Percentiles rank a stretch among this genome's conserved stretches.
phyloP scores from a whole-genome alignment of 2,797 vertebrate species.

The Gouania willdenowi region DNA sequence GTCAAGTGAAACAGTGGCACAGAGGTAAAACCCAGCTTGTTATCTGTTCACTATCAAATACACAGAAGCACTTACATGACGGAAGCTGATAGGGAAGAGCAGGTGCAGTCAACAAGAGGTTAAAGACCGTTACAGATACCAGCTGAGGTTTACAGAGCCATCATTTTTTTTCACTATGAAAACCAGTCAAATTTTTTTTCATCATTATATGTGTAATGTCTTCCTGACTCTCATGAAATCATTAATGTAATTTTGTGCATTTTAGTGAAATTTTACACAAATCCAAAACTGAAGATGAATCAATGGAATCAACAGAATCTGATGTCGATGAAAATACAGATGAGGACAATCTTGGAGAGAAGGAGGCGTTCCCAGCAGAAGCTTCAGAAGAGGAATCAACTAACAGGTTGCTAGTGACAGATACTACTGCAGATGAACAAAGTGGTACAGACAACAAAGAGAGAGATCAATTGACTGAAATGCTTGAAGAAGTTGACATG shows the following conservation, averaged over 20 bases:
- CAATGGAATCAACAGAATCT: slow-evolving; percentile 21
- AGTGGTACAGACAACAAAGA: slow-evolving; percentile 12
- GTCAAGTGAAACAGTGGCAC: too few relatives aligned
- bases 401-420: slow-evolving; percentile 8
- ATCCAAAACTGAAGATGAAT: slow-evolving; percentile 38
- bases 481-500: slow-evolving; percentile 17
- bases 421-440: slow-evolving; percentile 30
- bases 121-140: too few relatives aligned
- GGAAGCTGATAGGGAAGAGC: too few relatives aligned
- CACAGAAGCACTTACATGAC: too few relatives aligned
- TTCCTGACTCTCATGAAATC: too few relatives aligned
- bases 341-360: slow-evolving; percentile 3
- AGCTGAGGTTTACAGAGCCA: too few relatives aligned
- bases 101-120: too few relatives aligned
- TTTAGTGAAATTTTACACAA: slow-evolving; percentile 55
- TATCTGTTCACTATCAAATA: too few relatives aligned
- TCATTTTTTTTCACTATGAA: too few relatives aligned
- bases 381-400: slow-evolving; percentile 19
- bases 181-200: too few relatives aligned
- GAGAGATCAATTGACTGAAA: slow-evolving; percentile 8
- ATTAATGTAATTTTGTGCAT: slow-evolving; percentile 7
- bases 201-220: too few relatives aligned
- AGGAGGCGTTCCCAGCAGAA: background rate
- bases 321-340: slow-evolving; percentile 19
- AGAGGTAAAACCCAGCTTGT: too few relatives aligned